phyloP scores from a whole-genome alignment of 2,113 vertebrate species.

The Actenoides lindsayi region DNA sequence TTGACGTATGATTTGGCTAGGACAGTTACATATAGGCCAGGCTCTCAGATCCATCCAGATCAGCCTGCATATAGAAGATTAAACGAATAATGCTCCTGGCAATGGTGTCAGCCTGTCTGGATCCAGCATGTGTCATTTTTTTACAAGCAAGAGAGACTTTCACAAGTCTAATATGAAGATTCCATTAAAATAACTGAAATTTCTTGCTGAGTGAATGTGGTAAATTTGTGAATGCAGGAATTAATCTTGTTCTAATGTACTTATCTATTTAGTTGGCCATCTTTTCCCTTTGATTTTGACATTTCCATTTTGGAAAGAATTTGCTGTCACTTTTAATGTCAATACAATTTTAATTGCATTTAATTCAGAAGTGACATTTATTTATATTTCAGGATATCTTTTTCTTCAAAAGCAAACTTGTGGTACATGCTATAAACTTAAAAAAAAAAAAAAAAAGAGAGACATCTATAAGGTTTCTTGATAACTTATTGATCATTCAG shows the following conservation, averaged over 20 bases:
- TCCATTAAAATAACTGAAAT: neutral
- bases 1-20: neutral
- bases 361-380: neutral
- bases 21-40: neutral
- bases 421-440: rapidly evolving
- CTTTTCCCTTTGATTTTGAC: neutral
- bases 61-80: neutral
- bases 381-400: neutral
- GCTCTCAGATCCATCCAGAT: neutral
- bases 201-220: neutral
- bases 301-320: neutral
- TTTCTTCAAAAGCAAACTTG: neutral
- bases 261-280: neutral
- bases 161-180: neutral
- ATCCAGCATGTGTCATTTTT: neutral
- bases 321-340: neutral
- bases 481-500: neutral
- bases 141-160: neutral
- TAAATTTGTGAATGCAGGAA: neutral
- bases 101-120: neutral
- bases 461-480: neutral
- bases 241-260: neutral
- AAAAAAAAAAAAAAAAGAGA: neutral
- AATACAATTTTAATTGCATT: neutral
- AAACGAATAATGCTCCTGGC: neutral